Percentiles rank a stretch among this genome's conserved stretches.
Conservation (phyloP, 2,888 invertebrate genomes). For the Oxyteleia sp. region DNA sequence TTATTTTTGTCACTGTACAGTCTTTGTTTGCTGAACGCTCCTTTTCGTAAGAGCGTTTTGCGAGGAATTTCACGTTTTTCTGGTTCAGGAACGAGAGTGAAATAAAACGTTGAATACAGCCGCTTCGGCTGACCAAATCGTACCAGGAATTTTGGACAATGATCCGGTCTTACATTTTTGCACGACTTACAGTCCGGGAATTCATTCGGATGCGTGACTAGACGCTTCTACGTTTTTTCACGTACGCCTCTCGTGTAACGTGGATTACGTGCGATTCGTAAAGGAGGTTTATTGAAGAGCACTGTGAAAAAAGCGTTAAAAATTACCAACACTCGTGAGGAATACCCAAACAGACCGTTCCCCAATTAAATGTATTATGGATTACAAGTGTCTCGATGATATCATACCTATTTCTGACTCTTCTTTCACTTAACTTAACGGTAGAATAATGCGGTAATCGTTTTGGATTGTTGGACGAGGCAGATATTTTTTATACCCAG, state of each 20-base stretch:
- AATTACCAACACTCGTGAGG: slow-evolving; percentile 19
- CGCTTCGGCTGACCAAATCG: not conserved
- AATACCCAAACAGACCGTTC: slow-evolving; percentile 13
- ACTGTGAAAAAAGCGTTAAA: slow-evolving; percentile 40
- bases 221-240: slow-evolving; percentile 47
- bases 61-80: not conserved
- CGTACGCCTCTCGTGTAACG: slow-evolving; percentile 25
- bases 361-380: slow-evolving; percentile 27
- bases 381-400: slow-evolving; percentile 15
- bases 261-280: slow-evolving; percentile 30
- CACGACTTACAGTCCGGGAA: slow-evolving; percentile 42
- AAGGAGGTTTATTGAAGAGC: slow-evolving; percentile 35
- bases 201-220: slow-evolving; percentile 55
- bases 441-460: not conserved
- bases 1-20: no score
- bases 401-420: not conserved
- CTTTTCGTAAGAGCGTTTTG: not conserved
- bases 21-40: not conserved
- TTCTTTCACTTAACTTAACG: slow-evolving; percentile 10
- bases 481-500: not conserved
- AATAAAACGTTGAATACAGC: not conserved
- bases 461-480: not conserved
- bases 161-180: slow-evolving; percentile 38
- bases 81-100: not conserved
- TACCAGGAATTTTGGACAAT: slow-evolving; percentile 49